Base-by-base conservation (phyloP, 2,797 vertebrate species). In the Rhinella marina region DNA sequence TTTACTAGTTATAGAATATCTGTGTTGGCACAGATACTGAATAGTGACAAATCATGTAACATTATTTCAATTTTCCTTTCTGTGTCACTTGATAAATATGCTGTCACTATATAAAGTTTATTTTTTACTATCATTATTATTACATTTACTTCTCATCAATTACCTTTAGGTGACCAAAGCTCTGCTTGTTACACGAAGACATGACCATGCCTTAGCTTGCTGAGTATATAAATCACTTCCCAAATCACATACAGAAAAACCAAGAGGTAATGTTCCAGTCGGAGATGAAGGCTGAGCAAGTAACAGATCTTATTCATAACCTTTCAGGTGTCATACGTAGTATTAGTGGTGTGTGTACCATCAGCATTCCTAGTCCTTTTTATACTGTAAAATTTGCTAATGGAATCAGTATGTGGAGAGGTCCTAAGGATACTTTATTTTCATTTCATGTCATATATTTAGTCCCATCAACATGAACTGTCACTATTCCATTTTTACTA, bases 391-490 rank as follows among this genome's bases (percentile, higher is more conserved):
- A 76, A 77, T 76, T 41, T 76, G 27, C 27, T 64, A 78, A 50
- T 76, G 50, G n/a, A 77, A 32, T 10, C 23, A 78, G 27, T 66
- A 62, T 23, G 5, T 25, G 41, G 52, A 19, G 59, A 64, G 32
- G 41, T 78, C 48, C 23, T 73, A 32, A 14, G 79, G 19, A 75
- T 82, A 52, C 62, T 75, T 82, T 87, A 52, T 81, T 73, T 87
- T 87, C 19, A 87, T 82, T 81, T 75, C 62, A 68, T 68, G 19
- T 87, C 25, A 73, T 81, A 75, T 87, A 50, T 73, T 87, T 83
- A 56, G 59, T 83, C 48, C 21, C 48, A 52, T 66, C 57, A 82
- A 87, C 86, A 82, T 50, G 86, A 73, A 87, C 79, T 87, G 77
- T 72, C 76, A 72, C 48, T 68, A 16, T 80, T 62, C 11, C 76